Conservation (phyloP, 2,888 invertebrate species). For the Zygaena filipendulae region DNA sequence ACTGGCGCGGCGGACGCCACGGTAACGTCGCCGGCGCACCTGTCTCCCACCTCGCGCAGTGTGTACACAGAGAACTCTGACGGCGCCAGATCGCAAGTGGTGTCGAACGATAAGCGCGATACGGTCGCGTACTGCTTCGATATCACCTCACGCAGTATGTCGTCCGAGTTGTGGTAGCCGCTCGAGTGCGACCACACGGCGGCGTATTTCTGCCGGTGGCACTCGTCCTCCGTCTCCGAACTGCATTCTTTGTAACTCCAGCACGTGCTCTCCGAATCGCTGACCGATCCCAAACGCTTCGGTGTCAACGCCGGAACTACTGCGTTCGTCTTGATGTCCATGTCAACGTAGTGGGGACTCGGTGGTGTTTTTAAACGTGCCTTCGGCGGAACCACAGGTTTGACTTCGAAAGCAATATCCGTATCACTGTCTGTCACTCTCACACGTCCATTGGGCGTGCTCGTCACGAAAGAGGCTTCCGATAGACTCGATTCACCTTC, state of each 20-base stretch:
- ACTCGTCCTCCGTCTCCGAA: constrained; percentile 31
- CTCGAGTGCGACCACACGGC: constrained; percentile 54
- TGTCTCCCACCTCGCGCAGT: constrained; percentile 57
- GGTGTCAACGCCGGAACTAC: constrained; percentile 16
- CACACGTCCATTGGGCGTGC: constrained; percentile 33
- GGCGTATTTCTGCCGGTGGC: constrained; percentile 37
- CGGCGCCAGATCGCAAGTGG: constrained; percentile 44
- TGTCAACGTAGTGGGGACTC: constrained; percentile 25
- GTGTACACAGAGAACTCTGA: constrained; percentile 46
- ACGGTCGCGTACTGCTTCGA: constrained; percentile 41
- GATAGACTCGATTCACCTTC: constrained; percentile 41
- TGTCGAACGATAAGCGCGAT: constrained; percentile 50
- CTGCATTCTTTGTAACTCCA: constrained; percentile 61
- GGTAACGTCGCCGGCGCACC: constrained; percentile 29
- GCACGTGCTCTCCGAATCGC: constrained; percentile 54
- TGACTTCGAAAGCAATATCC: constrained; percentile 26
- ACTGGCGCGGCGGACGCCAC: constrained; percentile 29
- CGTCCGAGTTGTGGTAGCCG: constrained; percentile 57
- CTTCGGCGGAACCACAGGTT: constrained; percentile 39
- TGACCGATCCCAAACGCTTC: constrained; percentile 33
- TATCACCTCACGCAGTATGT: constrained; percentile 41
- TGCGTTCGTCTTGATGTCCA: constrained; percentile 24
- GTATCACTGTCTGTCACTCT: constrained; percentile 23
- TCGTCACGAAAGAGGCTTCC: constrained; percentile 40
- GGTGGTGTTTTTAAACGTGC: constrained; percentile 34